Percentiles rank a stretch among this genome's conserved stretches.
These are phyloP conservation scores for Peromyscus maniculatus DNA, from an alignment of 2,113 vertebrate genomes.

Conservation along the genomic window DNA sequence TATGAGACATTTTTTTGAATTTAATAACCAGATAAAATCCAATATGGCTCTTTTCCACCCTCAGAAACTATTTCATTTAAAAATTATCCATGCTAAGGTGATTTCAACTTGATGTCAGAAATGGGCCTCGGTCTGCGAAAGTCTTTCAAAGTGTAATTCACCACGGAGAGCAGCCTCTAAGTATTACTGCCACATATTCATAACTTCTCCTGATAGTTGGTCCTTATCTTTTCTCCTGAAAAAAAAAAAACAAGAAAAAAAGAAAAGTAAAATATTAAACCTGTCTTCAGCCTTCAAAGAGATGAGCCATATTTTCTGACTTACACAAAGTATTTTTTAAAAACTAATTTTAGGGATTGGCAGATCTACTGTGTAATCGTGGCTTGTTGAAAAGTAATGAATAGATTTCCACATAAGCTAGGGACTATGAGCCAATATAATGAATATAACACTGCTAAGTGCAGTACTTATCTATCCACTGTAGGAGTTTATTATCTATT, in stretches of 20 bases:
- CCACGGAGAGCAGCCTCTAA: conserved; percentile 73
- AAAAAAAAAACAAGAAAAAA: not conserved
- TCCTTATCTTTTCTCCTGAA: conserved; percentile 72
- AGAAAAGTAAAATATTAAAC: conserved; percentile 83
- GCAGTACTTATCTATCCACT: conserved; percentile 64
- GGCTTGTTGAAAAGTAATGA: conserved; percentile 70
- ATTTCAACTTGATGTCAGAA: conserved; percentile 63
- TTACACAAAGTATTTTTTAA: conserved; percentile 77
- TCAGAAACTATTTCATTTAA: conserved; percentile 76
- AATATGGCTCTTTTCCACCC: conserved; percentile 61
- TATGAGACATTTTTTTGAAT: conserved; percentile 71
- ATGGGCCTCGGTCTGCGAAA: conserved; percentile 39
- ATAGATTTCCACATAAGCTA: conserved; percentile 63
- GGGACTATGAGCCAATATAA: conserved; percentile 69
- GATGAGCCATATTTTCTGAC: conserved; percentile 80
- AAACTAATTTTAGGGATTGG: conserved; percentile 78
- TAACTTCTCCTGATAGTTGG: conserved; percentile 63
- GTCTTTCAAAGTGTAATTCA: conserved; percentile 61
- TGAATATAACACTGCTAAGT: conserved; percentile 58
- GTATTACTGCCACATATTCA: conserved; percentile 53
- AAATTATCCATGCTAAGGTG: conserved; percentile 77
- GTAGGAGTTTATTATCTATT: conserved; percentile 70
- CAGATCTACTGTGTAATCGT: conserved; percentile 78
- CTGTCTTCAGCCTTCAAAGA: conserved; percentile 78
- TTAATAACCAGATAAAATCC: conserved; percentile 80